A percentile compares a stretch with the other conserved stretches of the same genome.
Evolutionary conservation across 2,797 vertebrate genomes (phyloP).

Genomic region (Channa striata): DNA sequence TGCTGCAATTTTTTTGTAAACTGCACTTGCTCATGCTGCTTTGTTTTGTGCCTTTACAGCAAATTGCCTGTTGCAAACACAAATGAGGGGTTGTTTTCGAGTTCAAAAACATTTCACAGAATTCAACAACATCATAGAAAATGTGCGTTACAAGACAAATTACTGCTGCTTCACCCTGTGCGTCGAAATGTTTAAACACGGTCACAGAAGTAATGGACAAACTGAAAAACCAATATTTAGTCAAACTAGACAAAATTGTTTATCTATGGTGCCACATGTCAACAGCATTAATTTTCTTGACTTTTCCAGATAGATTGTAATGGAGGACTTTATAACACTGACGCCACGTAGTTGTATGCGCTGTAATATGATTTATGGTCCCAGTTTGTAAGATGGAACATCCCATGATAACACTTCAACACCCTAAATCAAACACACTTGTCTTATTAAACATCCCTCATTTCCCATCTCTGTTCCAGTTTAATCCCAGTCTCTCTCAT

Average conservation of each 20-base stretch:
- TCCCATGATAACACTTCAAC: conserved; percentile 43
- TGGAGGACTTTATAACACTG: conserved; percentile 21
- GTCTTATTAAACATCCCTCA: conserved; percentile 27
- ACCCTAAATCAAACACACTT: conserved; percentile 40
- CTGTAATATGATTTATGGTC: conserved; percentile 39
- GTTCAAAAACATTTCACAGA: conserved; percentile 27
- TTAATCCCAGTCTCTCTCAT: conserved; percentile 33
- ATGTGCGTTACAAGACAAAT: conserved; percentile 22
- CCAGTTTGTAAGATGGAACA: conserved; percentile 59
- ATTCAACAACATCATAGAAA: conserved; percentile 11
- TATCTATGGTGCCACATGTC: conserved; percentile 9
- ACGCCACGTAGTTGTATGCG: conserved; percentile 24
- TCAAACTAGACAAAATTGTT: conserved; percentile 1
- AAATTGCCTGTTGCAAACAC: conserved; percentile 47
- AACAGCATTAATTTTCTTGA: conserved; percentile 16
- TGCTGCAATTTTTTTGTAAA: conserved; percentile 46
- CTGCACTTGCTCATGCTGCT: conserved; percentile 21
- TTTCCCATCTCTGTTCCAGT: conserved; percentile 26
- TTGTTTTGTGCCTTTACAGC: conserved; percentile 31
- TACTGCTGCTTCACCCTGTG: conserved; percentile 1
- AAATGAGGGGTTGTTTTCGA: conserved; percentile 38
- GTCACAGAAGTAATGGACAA: not conserved
- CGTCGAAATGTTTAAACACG: conserved; percentile 21
- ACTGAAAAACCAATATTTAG: conserved; percentile 26
- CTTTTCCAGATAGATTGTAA: conserved; percentile 18